Conservation (phyloP, 2,113 vertebrate species). For the Pseudonaja textilis region DNA sequence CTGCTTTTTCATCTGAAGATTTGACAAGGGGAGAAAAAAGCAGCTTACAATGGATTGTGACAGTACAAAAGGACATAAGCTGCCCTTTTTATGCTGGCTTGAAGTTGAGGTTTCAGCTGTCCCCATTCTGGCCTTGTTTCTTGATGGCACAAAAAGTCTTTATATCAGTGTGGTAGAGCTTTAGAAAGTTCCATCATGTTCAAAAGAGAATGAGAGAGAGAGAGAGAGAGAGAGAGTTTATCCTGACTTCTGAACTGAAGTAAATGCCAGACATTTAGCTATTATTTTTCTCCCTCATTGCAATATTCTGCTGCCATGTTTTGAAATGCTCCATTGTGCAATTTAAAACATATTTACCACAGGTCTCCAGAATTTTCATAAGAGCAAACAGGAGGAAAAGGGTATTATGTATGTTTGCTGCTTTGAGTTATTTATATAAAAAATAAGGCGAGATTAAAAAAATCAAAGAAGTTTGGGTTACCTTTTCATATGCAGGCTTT, state of each 20-base stretch:
- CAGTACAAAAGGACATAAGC: neutral
- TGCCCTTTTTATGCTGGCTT: neutral
- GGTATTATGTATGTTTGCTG: neutral
- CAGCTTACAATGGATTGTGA: neutral
- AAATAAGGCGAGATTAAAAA: neutral
- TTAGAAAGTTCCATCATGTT: neutral
- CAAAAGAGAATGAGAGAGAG: neutral
- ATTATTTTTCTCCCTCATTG: slow-evolving; percentile 22
- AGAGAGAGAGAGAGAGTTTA: neutral
- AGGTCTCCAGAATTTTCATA: neutral
- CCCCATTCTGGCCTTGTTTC: neutral
- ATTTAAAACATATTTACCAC: neutral
- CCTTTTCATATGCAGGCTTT: neutral
- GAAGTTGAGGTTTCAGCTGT: neutral
- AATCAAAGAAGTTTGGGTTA: neutral
- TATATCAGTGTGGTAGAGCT: neutral
- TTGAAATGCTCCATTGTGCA: neutral
- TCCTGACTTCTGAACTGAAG: slow-evolving; percentile 5
- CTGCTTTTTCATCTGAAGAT: neutral
- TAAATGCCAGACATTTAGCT: slow-evolving; percentile 34
- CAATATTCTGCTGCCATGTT: slow-evolving; percentile 12
- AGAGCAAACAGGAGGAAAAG: neutral
- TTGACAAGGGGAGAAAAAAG: neutral
- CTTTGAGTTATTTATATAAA: neutral
- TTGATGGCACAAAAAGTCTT: neutral